A percentile compares a stretch with the other conserved stretches of the same genome.
Conservation (phyloP, 2,797 vertebrate genomes). For the Anguilla pacifica region DNA sequence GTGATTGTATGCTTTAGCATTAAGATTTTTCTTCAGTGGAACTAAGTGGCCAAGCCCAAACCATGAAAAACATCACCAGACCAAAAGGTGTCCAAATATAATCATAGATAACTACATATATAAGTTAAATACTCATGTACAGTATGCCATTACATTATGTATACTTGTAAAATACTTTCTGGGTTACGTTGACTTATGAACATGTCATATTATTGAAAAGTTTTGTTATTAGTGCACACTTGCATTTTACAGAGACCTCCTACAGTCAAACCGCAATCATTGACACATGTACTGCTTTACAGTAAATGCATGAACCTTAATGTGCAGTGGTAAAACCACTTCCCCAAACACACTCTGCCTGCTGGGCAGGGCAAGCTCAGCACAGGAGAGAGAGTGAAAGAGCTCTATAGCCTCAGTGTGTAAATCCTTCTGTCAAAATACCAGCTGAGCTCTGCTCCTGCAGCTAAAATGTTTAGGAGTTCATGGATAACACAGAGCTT, state of each 20-base stretch:
- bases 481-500: neutral
- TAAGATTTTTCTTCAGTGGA: no score
- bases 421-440: neutral
- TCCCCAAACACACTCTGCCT: slow-evolving; percentile 55
- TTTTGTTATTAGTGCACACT: neutral
- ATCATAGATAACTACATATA: neutral
- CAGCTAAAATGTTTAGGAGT: neutral
- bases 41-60: no score
- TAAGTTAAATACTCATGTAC: neutral
- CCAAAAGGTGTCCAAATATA: neutral
- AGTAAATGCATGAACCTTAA: slow-evolving; percentile 60
- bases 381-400: slow-evolving; percentile 38
- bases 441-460: neutral
- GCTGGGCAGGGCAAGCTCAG: slow-evolving; percentile 38
- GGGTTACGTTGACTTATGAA: neutral
- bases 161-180: neutral
- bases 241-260: neutral
- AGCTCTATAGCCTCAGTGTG: slow-evolving; percentile 33
- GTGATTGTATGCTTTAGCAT: no score
- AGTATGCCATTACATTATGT: neutral
- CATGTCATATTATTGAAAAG: neutral
- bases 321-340: slow-evolving; percentile 62
- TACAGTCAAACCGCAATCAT: slow-evolving; percentile 66
- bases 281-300: slow-evolving; percentile 70
- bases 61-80: no score